Base-by-base conservation (phyloP, 2,113 vertebrate genomes). In the Odobenus rosmarus region DNA sequence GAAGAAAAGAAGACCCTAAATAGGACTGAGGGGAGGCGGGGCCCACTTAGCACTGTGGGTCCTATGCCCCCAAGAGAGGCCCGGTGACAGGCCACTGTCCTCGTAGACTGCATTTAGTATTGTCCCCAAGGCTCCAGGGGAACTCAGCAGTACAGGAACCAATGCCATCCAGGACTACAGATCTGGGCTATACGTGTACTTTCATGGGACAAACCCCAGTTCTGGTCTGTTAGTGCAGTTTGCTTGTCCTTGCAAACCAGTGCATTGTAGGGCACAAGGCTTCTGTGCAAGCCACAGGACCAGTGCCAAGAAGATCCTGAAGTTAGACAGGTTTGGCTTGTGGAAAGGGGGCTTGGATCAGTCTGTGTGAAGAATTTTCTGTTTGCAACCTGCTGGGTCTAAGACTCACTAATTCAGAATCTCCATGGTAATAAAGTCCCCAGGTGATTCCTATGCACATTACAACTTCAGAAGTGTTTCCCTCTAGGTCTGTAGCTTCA, bases 1-100 rank as follows among this genome's bases (percentile, higher is more conserved):
- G 36, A 96, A 92, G 83, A 88, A 92, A 86, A 28, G 33, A 64
- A 93, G 31, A 33, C 67, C 42, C 88, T 82, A 94, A 88, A 86
- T 1, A 51, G 19, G 33, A 21, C 16, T 36, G 69, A 83, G 67
- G 24, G 16, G 19, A 92, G 81, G 26, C 1, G n/a, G 46, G 95
- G 69, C 46, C 84, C 80, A 55, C 64, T 90, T 90, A 49, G 33
- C 88, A 36, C 31, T 51, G 53, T 42, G 31, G 39, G 23, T 67
- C 62, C 24, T 46, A 28, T 72, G n/a, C 67, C 64, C 55, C 62
- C 36, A 55, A 18, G 81, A 81, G 39, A 90, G 79, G 33, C 71
- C 33, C 33, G 13, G 12, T 26, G 88, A 81, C 49, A 61, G 28
- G 55, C 28, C 19, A 12, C 57, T 64, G 53, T 90, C 33, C 23